Evolutionary conservation across 2,888 invertebrate genomes (phyloP), one percentile per base, ranked within the genome.

Genomic region (Limenitis camilla): DNA sequence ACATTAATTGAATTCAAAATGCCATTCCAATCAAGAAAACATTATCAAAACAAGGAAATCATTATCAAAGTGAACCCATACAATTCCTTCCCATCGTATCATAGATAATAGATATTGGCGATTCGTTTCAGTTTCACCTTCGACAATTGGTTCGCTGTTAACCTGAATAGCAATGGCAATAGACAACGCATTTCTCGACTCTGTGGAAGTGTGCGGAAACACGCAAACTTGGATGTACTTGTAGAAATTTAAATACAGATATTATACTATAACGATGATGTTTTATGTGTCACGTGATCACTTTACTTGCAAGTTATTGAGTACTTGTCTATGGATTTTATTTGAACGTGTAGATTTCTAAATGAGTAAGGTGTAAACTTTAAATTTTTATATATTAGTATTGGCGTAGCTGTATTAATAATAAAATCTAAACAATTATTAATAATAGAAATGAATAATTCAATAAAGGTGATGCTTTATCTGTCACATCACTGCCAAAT

Each of bases 121-220:
- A 72, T 76, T 76, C 54, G 71, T 46, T 60, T 62, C 71, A 72
- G 72, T 77, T 76, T 77, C 74, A 71, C 71, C 66, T 57, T 63
- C 56, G 58, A 51, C 56, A 53, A 61, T 61, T 58, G 53, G 53
- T 56, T 45, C 42, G 61, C 57, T 59, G 60, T 66, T 65, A 67
- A 64, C 66, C 62, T 58, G 57, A 59, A 62, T 65, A 60, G 35
- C 48, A n/a, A n/a, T 45, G 36, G 44, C 49, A 44, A 47, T 54
- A 56, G 53, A 49, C 56, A 52, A 54, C 60, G 52, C 54, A 60
- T 63, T 61, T 61, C 60, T 53, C 56, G 50, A 46, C 30, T 41
- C 47, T 52, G 53, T 52, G 43, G 52, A 49, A 61, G 55, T 52
- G 51, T 41, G 33, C 47, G 29, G 35, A 42, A 43, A 45, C 60